These are phyloP conservation scores for Leucoma salicis DNA, from an alignment of 2,888 invertebrate genomes.

Conservation along the genomic window DNA sequence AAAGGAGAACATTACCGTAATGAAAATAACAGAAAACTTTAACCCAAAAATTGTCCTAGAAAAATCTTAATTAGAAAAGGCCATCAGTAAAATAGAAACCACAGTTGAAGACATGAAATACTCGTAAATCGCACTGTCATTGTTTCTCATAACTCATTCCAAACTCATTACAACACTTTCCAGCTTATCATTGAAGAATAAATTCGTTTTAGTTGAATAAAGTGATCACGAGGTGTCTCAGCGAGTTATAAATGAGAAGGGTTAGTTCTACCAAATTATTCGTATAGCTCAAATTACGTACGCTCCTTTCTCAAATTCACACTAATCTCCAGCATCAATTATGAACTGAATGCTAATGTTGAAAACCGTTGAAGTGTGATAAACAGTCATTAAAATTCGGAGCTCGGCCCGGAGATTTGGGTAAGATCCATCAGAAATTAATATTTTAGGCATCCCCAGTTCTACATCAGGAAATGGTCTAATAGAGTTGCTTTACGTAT, in stretches of 20 bases:
- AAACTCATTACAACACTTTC: slow-evolving; percentile 51
- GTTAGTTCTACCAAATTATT: slow-evolving; percentile 54
- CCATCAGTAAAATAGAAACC: too few relatives aligned
- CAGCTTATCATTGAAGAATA: slow-evolving; percentile 51
- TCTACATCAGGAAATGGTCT: slow-evolving; percentile 68
- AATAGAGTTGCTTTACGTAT: slow-evolving; percentile 74
- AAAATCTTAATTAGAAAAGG: too few relatives aligned
- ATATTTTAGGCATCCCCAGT: slow-evolving; percentile 69
- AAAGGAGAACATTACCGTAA: too few relatives aligned
- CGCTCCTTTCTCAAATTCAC: too few relatives aligned
- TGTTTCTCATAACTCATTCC: slow-evolving; percentile 48
- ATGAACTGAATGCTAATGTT: slow-evolving; percentile 54
- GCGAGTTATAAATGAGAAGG: slow-evolving; percentile 59
- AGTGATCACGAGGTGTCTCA: slow-evolving; percentile 58
- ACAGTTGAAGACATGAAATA: too few relatives aligned
- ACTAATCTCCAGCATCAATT: slow-evolving; percentile 62
- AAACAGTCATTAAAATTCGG: slow-evolving; percentile 56
- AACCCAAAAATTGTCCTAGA: too few relatives aligned
- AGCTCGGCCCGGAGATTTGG: slow-evolving; percentile 45
- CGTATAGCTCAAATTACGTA: slow-evolving; percentile 57
- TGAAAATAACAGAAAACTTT: too few relatives aligned
- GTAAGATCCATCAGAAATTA: slow-evolving; percentile 67
- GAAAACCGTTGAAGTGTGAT: slow-evolving; percentile 39
- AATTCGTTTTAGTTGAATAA: slow-evolving; percentile 59
- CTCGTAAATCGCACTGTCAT: slow-evolving; percentile 49